These are phyloP conservation scores for Danio aesculapii DNA, from an alignment of 2,797 vertebrate species.

Conservation along the genomic window DNA sequence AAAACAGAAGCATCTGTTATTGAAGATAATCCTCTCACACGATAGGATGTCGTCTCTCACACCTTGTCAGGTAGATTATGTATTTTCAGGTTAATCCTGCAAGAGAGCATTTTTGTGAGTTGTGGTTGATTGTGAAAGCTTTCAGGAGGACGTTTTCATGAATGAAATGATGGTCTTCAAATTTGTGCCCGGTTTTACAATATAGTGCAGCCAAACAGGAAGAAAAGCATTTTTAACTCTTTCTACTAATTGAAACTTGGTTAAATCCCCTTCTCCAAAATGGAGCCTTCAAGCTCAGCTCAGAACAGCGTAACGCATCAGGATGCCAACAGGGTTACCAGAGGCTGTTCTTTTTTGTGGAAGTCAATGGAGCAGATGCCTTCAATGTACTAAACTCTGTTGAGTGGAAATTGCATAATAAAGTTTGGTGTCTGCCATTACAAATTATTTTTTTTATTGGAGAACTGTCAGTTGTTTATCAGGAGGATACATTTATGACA, in stretches of 20 bases:
- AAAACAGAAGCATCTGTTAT: constrained; percentile 13
- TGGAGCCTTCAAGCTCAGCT: constrained; percentile 1
- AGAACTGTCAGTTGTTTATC: not conserved
- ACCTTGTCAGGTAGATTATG: constrained; percentile 34
- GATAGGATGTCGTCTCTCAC: constrained; percentile 26
- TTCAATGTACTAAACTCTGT: not conserved
- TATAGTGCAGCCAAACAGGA: not conserved
- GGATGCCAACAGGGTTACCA: constrained; percentile 11
- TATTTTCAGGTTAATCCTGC: constrained; percentile 30
- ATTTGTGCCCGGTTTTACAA: not conserved
- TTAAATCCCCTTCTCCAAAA: constrained; percentile 19
- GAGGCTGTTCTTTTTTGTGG: not conserved
- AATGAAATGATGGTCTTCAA: not conserved
- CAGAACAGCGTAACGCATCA: not conserved
- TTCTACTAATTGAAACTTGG: constrained; percentile 13
- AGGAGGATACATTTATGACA: not conserved
- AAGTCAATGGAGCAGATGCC: constrained; percentile 4
- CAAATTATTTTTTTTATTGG: constrained; percentile 3
- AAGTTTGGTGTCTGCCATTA: not conserved
- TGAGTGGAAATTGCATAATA: constrained; percentile 8
- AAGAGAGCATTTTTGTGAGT: constrained; percentile 12
- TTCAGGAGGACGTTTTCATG: constrained; percentile 19
- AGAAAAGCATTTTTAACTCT: constrained; percentile 6
- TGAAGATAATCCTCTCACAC: constrained; percentile 32
- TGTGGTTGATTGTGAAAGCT: constrained; percentile 41